Evolutionary conservation across 1,140 invertebrate species (phyloP).

Genomic region (Carcinoscorpius rotundicauda): DNA sequence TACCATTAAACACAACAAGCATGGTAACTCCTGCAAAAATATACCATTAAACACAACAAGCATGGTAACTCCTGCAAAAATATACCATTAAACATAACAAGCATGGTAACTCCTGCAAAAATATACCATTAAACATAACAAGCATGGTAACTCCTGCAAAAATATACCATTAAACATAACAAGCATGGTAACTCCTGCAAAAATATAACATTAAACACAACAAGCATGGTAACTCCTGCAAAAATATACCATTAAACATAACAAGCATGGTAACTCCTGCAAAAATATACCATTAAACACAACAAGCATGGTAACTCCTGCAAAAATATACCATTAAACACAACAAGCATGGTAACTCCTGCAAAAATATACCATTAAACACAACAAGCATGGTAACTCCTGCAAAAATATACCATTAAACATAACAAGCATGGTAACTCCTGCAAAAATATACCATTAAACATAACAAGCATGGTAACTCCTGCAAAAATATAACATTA

Average conservation of each 20-base stretch:
- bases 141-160: conserved; percentile 82
- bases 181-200: conserved; percentile 1
- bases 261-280: conserved; percentile 91
- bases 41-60: not conserved
- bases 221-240: no score
- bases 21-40: conserved; percentile 66
- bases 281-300: conserved; percentile 12
- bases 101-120: no score
- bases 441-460: no score
- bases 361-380: no score
- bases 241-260: conserved; percentile 91
- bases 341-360: no score
- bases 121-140: conserved; percentile 91
- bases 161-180: conserved; percentile 2
- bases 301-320: conserved; percentile 4
- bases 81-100: no score
- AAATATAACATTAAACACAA: no score
- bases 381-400: conserved; percentile 94
- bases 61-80: conserved; percentile 1
- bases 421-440: conserved; percentile 3
- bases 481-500: no score
- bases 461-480: no score
- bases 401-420: conserved; percentile 23
- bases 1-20: conserved; percentile 95
- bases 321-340: no score